A percentile compares a stretch with the other conserved stretches of the same genome.
These are phyloP conservation scores for Drosophila longiperda DNA, from an alignment of 2,888 invertebrate genomes.

Conservation along the genomic window DNA sequence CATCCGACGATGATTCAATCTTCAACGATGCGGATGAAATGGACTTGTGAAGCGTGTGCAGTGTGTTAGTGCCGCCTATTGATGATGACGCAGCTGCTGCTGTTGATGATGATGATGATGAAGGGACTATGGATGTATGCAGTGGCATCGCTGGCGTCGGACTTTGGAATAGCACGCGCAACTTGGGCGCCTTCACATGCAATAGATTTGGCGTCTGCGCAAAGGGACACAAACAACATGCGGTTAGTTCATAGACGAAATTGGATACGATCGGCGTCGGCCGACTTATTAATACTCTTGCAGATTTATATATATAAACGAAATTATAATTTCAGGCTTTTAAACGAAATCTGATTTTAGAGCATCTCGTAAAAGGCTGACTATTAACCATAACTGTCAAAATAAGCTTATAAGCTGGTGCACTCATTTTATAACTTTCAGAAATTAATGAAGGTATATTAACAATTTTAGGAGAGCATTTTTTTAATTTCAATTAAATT, in stretches of 20 bases:
- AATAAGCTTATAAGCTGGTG: too few relatives aligned
- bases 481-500: background rate
- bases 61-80: conserved; percentile 50
- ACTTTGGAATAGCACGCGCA: conserved; percentile 84
- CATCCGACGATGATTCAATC: conserved; percentile 61
- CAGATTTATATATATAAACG: background rate
- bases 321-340: background rate
- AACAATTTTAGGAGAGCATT: background rate
- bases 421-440: background rate
- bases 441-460: background rate
- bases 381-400: too few relatives aligned
- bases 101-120: conserved; percentile 29
- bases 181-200: conserved; percentile 79
- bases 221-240: conserved; percentile 53
- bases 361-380: background rate
- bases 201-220: conserved; percentile 83
- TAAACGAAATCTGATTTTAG: background rate
- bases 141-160: conserved; percentile 68
- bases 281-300: background rate
- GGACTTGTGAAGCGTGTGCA: conserved; percentile 81
- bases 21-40: conserved; percentile 83
- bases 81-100: conserved; percentile 31
- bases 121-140: conserved; percentile 25
- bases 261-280: background rate
- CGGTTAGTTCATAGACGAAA: conserved; percentile 53